phyloP scores from a whole-genome alignment of 2,113 vertebrate species.

The Prunella fulvescens region DNA sequence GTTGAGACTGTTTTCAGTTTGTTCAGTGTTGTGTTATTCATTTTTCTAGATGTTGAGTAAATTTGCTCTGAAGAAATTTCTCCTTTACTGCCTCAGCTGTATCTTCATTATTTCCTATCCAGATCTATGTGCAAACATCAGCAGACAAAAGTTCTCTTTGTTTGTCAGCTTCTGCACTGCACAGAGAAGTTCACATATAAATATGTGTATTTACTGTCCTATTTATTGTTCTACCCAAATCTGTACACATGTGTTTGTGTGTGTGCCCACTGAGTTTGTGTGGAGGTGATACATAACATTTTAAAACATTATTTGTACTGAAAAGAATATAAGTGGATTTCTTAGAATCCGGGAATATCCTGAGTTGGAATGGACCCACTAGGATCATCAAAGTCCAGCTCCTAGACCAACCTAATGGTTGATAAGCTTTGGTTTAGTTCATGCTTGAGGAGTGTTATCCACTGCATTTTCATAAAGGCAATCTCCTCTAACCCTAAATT shows the following conservation, averaged over 20 bases:
- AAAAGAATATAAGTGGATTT: background rate
- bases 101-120: background rate
- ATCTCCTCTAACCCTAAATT: background rate
- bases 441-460: background rate
- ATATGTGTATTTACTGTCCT: background rate
- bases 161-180: background rate
- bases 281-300: background rate
- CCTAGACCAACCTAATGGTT: background rate
- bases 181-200: background rate
- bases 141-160: background rate
- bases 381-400: background rate
- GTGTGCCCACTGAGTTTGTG: background rate
- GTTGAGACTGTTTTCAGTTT: conserved; percentile 3
- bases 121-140: background rate
- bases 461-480: background rate
- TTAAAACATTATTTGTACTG: background rate
- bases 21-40: background rate
- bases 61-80: background rate
- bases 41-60: conserved; percentile 17
- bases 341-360: background rate
- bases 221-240: background rate
- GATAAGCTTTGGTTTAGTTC: background rate
- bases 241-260: background rate
- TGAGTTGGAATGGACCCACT: background rate
- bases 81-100: background rate